These are phyloP conservation scores for Choloepus hoffmanni DNA, from an alignment of 2,113 vertebrate genomes.

Conservation along the genomic window DNA sequence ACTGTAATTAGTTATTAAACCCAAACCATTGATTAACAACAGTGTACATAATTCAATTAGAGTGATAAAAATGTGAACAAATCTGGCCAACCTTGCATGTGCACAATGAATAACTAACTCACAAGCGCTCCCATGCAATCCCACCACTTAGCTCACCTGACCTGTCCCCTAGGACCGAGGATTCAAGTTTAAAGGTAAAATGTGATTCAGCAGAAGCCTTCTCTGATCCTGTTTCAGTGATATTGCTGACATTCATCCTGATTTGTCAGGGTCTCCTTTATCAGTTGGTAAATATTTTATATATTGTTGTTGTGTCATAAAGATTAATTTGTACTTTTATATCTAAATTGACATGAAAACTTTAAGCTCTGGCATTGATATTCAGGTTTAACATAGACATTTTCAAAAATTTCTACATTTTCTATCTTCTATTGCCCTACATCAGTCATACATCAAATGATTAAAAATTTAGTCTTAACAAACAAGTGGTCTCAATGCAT, in stretches of 20 bases:
- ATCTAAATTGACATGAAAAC: not conserved
- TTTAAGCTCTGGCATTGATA: not conserved
- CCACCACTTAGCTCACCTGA: not conserved
- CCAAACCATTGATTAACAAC: not conserved
- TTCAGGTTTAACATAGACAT: not conserved
- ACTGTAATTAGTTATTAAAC: not conserved
- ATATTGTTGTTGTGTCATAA: not conserved
- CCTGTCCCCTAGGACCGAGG: fast-evolving
- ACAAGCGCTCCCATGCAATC: not conserved
- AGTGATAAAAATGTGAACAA: not conserved
- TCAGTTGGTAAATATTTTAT: not conserved
- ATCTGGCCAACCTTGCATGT: not conserved
- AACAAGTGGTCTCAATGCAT: not conserved
- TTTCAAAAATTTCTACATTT: not conserved
- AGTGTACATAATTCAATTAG: not conserved
- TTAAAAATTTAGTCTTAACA: not conserved
- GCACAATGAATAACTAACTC: not conserved
- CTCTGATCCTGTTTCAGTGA: fast-evolving
- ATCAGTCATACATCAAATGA: not conserved
- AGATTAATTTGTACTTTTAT: not conserved
- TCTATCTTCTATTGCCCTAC: not conserved
- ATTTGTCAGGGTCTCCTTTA: not conserved
- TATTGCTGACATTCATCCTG: not conserved
- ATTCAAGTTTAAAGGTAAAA: not conserved
- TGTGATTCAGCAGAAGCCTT: not conserved